These are phyloP conservation scores for Heliconius cydno DNA, from an alignment of 2,888 invertebrate genomes.

Conservation along the genomic window DNA sequence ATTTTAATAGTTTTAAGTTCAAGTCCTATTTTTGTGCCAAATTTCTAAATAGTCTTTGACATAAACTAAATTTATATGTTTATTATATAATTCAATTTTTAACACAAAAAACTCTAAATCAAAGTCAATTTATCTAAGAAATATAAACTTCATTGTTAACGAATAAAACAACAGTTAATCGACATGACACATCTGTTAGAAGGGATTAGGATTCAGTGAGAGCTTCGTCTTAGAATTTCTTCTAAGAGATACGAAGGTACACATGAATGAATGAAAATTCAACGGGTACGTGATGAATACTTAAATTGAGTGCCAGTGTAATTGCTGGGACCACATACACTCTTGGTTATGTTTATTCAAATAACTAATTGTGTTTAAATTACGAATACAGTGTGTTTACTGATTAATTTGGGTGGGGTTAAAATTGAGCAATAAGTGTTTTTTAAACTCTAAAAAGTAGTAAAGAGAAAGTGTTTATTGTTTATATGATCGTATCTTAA, in stretches of 20 bases:
- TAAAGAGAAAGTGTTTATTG: no score
- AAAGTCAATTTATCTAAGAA: neutral
- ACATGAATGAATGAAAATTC: conserved; percentile 35
- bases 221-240: conserved; percentile 32
- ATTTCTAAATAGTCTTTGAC: no score
- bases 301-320: conserved; percentile 10
- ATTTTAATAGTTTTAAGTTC: no score
- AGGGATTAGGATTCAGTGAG: conserved; percentile 31
- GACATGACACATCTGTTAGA: conserved; percentile 36
- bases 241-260: conserved; percentile 23
- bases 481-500: no score
- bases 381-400: neutral
- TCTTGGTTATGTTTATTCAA: neutral
- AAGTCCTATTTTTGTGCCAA: no score
- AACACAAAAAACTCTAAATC: neutral
- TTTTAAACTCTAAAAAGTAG: neutral
- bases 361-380: neutral
- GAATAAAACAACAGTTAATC: conserved; percentile 22
- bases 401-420: neutral
- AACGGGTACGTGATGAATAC: conserved; percentile 24
- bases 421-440: neutral
- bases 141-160: neutral
- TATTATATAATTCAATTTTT: no score
- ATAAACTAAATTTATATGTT: no score
- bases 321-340: conserved; percentile 23